Conservation (phyloP, 1,140 invertebrate species). For the Lepidurus arcticus region DNA sequence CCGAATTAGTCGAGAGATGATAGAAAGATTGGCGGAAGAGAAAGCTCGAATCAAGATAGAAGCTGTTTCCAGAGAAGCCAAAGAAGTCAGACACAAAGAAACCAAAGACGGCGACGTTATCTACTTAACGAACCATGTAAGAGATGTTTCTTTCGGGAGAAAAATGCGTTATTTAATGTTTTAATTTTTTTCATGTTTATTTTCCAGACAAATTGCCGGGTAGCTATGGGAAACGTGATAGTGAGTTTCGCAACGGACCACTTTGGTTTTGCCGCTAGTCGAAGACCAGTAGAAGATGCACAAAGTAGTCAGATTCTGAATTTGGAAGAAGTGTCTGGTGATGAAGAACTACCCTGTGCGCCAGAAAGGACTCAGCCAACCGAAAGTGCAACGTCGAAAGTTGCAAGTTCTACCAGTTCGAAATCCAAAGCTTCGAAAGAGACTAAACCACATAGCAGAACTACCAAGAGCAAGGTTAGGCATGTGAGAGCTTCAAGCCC, state of each 20-base stretch:
- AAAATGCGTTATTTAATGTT: background rate
- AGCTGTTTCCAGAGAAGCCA: background rate
- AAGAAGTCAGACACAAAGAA: background rate
- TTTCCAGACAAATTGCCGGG: slow-evolving; percentile 23
- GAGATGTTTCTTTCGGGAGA: background rate
- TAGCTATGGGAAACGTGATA: slow-evolving; percentile 23
- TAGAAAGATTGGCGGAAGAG: background rate
- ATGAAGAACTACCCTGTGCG: background rate
- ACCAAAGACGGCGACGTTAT: background rate
- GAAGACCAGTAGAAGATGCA: background rate
- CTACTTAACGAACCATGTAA: slow-evolving; percentile 5
- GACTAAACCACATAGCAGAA: too few relatives aligned
- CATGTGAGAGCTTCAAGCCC: too few relatives aligned
- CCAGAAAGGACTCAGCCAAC: background rate
- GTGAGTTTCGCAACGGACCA: background rate
- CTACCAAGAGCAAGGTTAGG: too few relatives aligned
- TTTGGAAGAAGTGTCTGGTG: background rate
- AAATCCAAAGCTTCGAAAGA: background rate
- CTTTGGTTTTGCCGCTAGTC: background rate
- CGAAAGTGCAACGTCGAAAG: background rate
- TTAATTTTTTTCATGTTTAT: background rate
- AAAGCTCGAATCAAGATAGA: slow-evolving; percentile 20
- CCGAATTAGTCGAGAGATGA: background rate
- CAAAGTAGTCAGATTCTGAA: background rate
- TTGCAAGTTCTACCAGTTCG: background rate